A percentile compares a stretch with the other conserved stretches of the same genome.
These are phyloP conservation scores for Teleopsis dalmanni DNA, from an alignment of 1,140 invertebrate genomes.

Conservation along the genomic window DNA sequence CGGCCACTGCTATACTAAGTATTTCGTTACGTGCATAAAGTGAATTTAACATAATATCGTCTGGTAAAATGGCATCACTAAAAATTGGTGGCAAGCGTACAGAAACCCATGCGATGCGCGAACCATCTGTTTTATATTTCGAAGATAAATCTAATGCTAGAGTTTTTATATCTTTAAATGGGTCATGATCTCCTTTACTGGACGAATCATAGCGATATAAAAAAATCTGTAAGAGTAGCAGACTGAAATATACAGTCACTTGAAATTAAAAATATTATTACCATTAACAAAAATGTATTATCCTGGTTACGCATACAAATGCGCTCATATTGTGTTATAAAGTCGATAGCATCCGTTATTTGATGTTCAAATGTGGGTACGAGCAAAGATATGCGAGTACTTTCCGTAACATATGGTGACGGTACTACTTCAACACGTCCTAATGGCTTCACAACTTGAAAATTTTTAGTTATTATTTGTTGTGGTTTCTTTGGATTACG, in stretches of 20 bases:
- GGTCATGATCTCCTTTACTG: slow-evolving; percentile 59
- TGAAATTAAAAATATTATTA: no score
- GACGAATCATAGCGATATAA: slow-evolving; percentile 52
- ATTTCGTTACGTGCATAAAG: slow-evolving; percentile 42
- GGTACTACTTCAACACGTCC: slow-evolving; percentile 77
- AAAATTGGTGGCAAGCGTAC: slow-evolving; percentile 51
- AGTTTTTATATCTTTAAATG: slow-evolving; percentile 59
- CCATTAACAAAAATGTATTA: slow-evolving; percentile 67
- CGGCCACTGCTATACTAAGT: slow-evolving; percentile 61
- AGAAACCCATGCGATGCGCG: slow-evolving; percentile 63
- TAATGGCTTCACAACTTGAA: slow-evolving; percentile 67
- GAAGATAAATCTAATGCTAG: slow-evolving; percentile 54
- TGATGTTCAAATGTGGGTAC: slow-evolving; percentile 49
- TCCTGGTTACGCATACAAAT: slow-evolving; percentile 67
- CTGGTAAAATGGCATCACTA: slow-evolving; percentile 17
- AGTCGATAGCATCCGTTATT: slow-evolving; percentile 46
- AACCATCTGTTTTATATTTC: slow-evolving; percentile 61
- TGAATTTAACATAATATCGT: slow-evolving; percentile 34
- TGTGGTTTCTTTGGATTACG: slow-evolving; percentile 17
- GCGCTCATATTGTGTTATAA: slow-evolving; percentile 63
- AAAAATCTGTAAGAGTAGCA: slow-evolving; percentile 49
- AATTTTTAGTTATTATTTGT: slow-evolving; percentile 26
- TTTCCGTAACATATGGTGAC: slow-evolving; percentile 88
- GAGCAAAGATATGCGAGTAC: slow-evolving; percentile 67
- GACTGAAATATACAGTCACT: slow-evolving; percentile 6